Evolutionary conservation across 2,797 vertebrate genomes (phyloP), one percentile per base, ranked within the genome.

Genomic region (Characodon lateralis): DNA sequence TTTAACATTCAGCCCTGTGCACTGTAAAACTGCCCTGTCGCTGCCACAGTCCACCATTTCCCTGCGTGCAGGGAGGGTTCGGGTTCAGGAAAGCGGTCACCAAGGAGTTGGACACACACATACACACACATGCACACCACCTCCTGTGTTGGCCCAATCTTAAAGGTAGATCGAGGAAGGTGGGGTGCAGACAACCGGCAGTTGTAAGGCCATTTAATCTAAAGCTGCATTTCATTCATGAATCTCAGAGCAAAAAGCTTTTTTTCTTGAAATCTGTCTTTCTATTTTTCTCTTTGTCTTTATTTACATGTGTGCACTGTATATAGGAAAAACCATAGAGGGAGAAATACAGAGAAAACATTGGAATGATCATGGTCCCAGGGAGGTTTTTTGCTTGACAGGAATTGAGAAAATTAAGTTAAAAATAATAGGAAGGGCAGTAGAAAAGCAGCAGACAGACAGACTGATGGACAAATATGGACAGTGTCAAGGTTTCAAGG

Each of bases 11-110:
- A 95, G 93, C 93, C 94, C 89, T 82, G 90, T 93, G 91, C 94
- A 96, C 94, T 94, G 95, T 95, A 95, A 96, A 96, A 96, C 94
- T 95, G 95, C 93, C 94, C 94, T 92, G 95, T 94, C 93, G 92
- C 90, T 90, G 92, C 93, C 92, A 92, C 89, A 91, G 92, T 92
- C 89, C 90, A 69, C 92, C 91, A 90, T 93, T 91, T 91, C 90
- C 91, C 91, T 87, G 88, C n/a, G 88, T 89, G 89, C 89, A 91
- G 89, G 86, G 87, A 89, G 87, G 92, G 92, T 93, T 95, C 79
- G 83, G 91, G 93, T 95, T 93, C 91, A 95, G 92, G 94, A 94
- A 94, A 95, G 91, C 91, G 89, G 93, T 93, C 94, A 94, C 94
- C 93, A 95, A 95, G 93, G 93, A 94, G 92, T 89, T 78, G 83